These are phyloP conservation scores for Lepus oiostolus DNA, from an alignment of 2,797 vertebrate species.

Conservation along the genomic window DNA sequence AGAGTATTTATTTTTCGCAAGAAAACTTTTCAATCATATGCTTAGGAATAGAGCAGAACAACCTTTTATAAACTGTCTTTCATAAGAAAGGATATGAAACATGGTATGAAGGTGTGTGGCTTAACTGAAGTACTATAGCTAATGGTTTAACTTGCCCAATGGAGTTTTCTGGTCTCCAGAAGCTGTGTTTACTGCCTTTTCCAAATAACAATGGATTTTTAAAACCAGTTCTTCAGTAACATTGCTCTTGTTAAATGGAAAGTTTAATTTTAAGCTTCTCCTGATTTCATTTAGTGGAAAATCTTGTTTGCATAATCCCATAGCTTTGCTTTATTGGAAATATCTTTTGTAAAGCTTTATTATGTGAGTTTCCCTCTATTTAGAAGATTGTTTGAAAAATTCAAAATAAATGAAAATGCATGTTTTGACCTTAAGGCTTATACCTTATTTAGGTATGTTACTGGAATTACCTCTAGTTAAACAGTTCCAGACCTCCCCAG, in stretches of 20 bases:
- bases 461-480: neutral
- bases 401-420: constrained; percentile 48
- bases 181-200: constrained; percentile 68
- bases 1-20: neutral
- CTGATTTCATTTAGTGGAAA: constrained; percentile 77
- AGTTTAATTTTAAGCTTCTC: constrained; percentile 80
- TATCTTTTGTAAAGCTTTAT: constrained; percentile 16
- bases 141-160: neutral
- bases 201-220: constrained; percentile 77
- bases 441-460: neutral
- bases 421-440: neutral
- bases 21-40: neutral
- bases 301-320: constrained; percentile 78
- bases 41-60: neutral
- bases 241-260: constrained; percentile 81
- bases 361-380: constrained; percentile 32
- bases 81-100: neutral
- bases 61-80: neutral
- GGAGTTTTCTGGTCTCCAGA: neutral
- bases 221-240: constrained; percentile 79
- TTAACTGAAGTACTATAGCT: constrained; percentile 18
- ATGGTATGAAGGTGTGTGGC: neutral
- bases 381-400: constrained; percentile 19
- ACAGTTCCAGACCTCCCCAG: neutral
- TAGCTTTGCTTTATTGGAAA: constrained; percentile 81